phyloP scores from a whole-genome alignment of 2,888 invertebrate species.

The Synergus gifuensis region DNA sequence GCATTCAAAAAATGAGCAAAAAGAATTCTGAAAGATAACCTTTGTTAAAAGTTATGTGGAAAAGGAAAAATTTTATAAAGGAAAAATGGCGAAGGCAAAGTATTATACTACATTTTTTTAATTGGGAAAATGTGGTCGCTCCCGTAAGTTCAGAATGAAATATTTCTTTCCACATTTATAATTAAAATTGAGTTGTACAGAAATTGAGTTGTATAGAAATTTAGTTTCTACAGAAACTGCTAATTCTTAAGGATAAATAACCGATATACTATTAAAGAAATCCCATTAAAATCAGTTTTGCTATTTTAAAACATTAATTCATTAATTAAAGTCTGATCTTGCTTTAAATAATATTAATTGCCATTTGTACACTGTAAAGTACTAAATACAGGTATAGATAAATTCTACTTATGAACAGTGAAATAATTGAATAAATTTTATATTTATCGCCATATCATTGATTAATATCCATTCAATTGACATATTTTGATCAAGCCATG shows the following conservation, averaged over 20 bases:
- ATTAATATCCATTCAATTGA: constrained; percentile 1
- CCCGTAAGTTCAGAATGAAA: too few relatives aligned
- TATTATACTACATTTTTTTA: too few relatives aligned
- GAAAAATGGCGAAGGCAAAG: not conserved
- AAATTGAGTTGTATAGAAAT: too few relatives aligned
- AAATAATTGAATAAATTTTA: not conserved
- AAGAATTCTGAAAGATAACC: not conserved
- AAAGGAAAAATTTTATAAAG: too few relatives aligned
- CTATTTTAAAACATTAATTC: not conserved
- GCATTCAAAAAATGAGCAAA: not conserved
- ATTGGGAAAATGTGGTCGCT: not conserved
- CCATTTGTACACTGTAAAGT: not conserved
- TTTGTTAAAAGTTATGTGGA: not conserved
- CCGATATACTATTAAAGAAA: not conserved
- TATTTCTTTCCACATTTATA: too few relatives aligned
- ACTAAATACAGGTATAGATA: not conserved
- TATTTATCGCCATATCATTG: not conserved
- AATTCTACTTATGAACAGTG: not conserved
- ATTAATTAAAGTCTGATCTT: not conserved
- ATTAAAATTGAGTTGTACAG: not conserved
- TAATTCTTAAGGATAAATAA: not conserved
- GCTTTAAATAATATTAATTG: not conserved
- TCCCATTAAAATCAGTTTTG: not conserved
- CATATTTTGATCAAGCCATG: not conserved
- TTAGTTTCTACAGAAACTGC: not conserved